These are phyloP conservation scores for Orycteropus afer DNA, from an alignment of 2,113 vertebrate species.

Conservation along the genomic window DNA sequence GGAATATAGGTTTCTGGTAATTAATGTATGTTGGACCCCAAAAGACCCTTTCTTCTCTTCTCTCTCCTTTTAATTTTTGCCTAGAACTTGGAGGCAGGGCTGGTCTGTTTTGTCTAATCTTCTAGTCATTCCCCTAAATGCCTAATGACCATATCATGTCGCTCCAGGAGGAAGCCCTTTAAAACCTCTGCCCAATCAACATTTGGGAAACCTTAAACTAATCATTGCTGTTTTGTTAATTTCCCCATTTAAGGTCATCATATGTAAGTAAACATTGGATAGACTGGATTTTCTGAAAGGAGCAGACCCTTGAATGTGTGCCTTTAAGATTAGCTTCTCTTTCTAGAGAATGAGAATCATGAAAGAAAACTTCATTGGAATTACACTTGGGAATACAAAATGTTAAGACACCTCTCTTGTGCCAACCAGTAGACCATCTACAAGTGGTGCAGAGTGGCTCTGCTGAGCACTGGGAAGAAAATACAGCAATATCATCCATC, in stretches of 20 bases:
- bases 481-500: neutral
- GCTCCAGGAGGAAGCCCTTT: slow-evolving; percentile 45
- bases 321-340: slow-evolving; percentile 37
- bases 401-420: neutral
- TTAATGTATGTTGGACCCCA: neutral
- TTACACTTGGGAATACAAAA: neutral
- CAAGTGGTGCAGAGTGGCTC: neutral
- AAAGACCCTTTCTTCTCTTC: neutral
- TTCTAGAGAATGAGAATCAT: slow-evolving; percentile 19
- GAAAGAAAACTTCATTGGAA: neutral
- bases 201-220: slow-evolving; percentile 50
- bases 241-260: slow-evolving; percentile 53
- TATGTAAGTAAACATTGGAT: neutral
- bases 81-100: neutral
- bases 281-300: slow-evolving; percentile 50
- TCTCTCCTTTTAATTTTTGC: neutral
- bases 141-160: slow-evolving; percentile 28
- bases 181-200: slow-evolving; percentile 19
- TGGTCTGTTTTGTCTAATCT: slow-evolving; percentile 45
- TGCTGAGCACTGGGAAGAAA: neutral
- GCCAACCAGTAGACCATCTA: neutral
- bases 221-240: slow-evolving; percentile 55
- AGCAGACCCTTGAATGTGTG: neutral
- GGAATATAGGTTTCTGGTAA: neutral
- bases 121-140: slow-evolving; percentile 45